A percentile compares a stretch with the other conserved stretches of the same genome.
These are phyloP conservation scores for Nemapogon koenigi DNA, from an alignment of 2,888 invertebrate species.

Conservation along the genomic window DNA sequence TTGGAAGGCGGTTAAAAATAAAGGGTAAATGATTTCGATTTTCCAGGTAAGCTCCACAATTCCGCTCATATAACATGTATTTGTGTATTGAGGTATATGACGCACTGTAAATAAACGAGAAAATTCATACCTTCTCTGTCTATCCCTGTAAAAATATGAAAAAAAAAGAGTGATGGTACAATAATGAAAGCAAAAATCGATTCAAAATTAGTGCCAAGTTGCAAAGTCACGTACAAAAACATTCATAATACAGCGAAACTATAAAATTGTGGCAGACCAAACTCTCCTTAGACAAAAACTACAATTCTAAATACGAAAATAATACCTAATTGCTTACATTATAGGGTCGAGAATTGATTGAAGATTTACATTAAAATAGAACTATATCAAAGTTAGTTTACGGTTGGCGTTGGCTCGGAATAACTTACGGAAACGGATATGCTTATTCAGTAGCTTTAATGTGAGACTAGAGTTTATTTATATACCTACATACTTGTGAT, in stretches of 20 bases:
- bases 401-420: slow-evolving; percentile 8
- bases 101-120: too few relatives aligned
- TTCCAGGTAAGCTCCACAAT: too few relatives aligned
- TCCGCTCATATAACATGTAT: too few relatives aligned
- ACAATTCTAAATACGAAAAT: not conserved
- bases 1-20: too few relatives aligned
- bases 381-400: slow-evolving; percentile 3
- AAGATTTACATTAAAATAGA: not conserved
- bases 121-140: too few relatives aligned
- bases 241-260: slow-evolving; percentile 7
- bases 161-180: too few relatives aligned
- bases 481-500: not conserved
- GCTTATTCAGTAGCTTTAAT: slow-evolving; percentile 9
- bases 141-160: too few relatives aligned
- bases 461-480: not conserved
- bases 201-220: not conserved
- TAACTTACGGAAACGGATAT: slow-evolving; percentile 12
- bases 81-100: too few relatives aligned
- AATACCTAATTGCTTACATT: not conserved
- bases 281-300: not conserved
- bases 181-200: not conserved
- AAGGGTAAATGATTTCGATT: too few relatives aligned
- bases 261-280: slow-evolving; percentile 11
- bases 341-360: not conserved
- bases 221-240: not conserved